These are phyloP conservation scores for Nothocercus nigrocapillus DNA, from an alignment of 2,113 vertebrate genomes.

Conservation along the genomic window DNA sequence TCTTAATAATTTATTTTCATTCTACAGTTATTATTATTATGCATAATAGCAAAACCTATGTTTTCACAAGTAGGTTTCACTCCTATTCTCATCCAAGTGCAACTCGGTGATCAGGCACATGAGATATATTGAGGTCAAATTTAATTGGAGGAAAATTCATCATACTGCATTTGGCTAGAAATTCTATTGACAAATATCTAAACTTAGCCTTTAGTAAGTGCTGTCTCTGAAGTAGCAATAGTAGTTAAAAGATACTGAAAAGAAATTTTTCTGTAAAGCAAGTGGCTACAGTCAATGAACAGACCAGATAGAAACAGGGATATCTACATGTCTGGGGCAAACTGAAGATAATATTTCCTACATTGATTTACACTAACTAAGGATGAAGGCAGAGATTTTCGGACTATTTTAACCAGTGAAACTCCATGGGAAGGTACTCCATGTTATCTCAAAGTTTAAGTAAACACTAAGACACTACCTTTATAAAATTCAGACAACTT, in stretches of 20 bases:
- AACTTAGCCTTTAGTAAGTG: background rate
- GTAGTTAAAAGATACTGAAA: background rate
- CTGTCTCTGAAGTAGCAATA: background rate
- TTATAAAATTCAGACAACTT: background rate
- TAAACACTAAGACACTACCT: background rate
- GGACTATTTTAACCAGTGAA: background rate
- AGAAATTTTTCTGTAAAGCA: background rate
- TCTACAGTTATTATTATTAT: background rate
- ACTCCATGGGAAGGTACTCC: background rate
- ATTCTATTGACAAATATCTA: background rate
- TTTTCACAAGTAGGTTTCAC: background rate
- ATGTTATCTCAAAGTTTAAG: background rate
- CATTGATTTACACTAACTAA: background rate
- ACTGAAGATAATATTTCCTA: background rate
- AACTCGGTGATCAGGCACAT: background rate
- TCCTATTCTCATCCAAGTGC: background rate
- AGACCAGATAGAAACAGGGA: background rate
- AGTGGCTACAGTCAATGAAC: background rate
- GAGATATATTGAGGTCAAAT: background rate
- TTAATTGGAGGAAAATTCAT: background rate
- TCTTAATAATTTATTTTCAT: background rate
- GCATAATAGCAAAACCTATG: background rate
- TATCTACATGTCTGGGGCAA: background rate
- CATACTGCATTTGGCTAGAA: background rate
- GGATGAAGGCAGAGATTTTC: background rate